Evolutionary conservation across 2,888 invertebrate species (phyloP), one percentile per base, ranked within the genome.

Genomic region (Anaspis maculata): DNA sequence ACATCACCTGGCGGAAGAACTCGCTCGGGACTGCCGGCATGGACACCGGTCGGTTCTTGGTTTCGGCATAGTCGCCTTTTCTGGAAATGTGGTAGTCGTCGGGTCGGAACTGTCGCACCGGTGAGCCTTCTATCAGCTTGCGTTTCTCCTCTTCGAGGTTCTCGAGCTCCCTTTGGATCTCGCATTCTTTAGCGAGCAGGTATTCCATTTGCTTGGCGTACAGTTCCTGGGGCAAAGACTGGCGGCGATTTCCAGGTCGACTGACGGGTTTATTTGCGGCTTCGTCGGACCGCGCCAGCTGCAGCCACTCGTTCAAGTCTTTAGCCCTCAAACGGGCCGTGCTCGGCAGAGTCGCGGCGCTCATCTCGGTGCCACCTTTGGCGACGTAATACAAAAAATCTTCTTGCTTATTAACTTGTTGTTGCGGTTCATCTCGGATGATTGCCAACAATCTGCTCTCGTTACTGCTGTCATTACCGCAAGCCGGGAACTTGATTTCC

Each of bases 1-100:
- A 88, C 87, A 89, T 88, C 63, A 79, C 77, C 45, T 82, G 79
- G 4, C 87, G 75, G 49, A 83, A 76, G 24, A 76, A 69, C 60
- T 87, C 82, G 27, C 79, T 79, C 5, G 77, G 74, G 6, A 70
- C 72, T 23, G 77, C 55, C 1, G 55, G 55, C 55, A 58, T 50
- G 2, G 58, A 52, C 3, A 38, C 24, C 3, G 52, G 52, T 30
- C 56, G 37, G 29, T 37, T 25, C 41, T 48, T 29, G 13, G 31
- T 39, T 49, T 61, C 59, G 6, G 66, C 64, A 29, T 66, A 61
- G 45, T 74, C 72, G 32, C 68, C 69, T 48, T 66, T 67, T 35
- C 63, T 63, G n/a, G 69, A 68, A 25, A 53, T 54, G 25, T 53
- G 55, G 39, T 66, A 69, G 41, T 69, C 68, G 26, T 65, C 65